These are phyloP conservation scores for Alosa sapidissima DNA, from an alignment of 2,797 vertebrate species.

Conservation along the genomic window DNA sequence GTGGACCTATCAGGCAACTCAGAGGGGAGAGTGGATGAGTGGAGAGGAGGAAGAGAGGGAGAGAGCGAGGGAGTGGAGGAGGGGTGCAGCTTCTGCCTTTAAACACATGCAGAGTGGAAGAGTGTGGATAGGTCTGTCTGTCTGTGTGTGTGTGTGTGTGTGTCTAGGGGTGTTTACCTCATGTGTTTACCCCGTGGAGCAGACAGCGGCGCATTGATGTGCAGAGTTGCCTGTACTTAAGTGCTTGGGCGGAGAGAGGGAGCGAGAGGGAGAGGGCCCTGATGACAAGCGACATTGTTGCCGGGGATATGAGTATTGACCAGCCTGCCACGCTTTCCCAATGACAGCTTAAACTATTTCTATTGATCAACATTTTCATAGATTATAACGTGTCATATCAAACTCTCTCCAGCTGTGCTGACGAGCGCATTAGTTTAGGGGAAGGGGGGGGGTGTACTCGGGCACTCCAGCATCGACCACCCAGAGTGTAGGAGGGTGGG, in stretches of 20 bases:
- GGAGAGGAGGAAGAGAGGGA: constrained; percentile 73
- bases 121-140: constrained; percentile 62
- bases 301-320: constrained; percentile 94
- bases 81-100: constrained; percentile 74
- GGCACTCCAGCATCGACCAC: constrained; percentile 79
- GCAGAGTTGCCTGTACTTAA: constrained; percentile 94
- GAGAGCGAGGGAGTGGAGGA: constrained; percentile 76
- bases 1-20: constrained; percentile 99
- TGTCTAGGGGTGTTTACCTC: constrained; percentile 23
- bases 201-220: constrained; percentile 88
- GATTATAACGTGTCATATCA: constrained; percentile 99
- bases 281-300: constrained; percentile 99
- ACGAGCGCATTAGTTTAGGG: constrained; percentile 86
- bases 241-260: constrained; percentile 88
- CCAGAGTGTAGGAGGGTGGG: constrained; percentile 59
- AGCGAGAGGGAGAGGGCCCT: constrained; percentile 68
- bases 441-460: constrained; percentile 58
- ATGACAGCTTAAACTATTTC: constrained; percentile 99
- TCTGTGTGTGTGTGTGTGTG: neutral
- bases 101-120: constrained; percentile 91
- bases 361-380: constrained; percentile 99
- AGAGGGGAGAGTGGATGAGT: constrained; percentile 87
- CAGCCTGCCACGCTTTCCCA: constrained; percentile 70
- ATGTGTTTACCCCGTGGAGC: constrained; percentile 92
- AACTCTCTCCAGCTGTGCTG: constrained; percentile 83